Percentiles rank a stretch among this genome's conserved stretches.
These are phyloP conservation scores for Netelia inedita DNA, from an alignment of 2,888 invertebrate species.

Conservation along the genomic window DNA sequence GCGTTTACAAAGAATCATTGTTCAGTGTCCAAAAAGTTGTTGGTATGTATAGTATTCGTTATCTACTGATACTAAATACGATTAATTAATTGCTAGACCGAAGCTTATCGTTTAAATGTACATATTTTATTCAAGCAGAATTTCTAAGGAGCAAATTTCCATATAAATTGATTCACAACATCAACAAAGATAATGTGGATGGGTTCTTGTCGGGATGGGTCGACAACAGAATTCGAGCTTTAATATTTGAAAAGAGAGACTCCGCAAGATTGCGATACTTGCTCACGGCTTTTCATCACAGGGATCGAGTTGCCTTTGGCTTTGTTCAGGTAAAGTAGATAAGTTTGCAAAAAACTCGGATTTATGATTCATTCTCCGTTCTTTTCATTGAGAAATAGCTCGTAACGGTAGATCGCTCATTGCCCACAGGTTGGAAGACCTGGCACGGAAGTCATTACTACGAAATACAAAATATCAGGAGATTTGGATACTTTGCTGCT, in stretches of 20 bases:
- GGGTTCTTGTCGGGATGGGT: conserved; percentile 94
- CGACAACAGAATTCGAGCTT: conserved; percentile 96
- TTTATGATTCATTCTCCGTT: background rate
- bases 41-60: conserved; percentile 86
- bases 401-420: conserved; percentile 38
- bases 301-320: conserved; percentile 95
- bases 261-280: conserved; percentile 94
- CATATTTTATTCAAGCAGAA: conserved; percentile 86
- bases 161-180: conserved; percentile 90
- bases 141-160: conserved; percentile 96
- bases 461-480: conserved; percentile 90
- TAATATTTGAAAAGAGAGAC: conserved; percentile 93
- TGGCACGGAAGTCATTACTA: conserved; percentile 88
- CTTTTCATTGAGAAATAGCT: conserved; percentile 5
- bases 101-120: conserved; percentile 24
- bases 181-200: conserved; percentile 91
- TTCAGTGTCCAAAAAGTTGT: conserved; percentile 93
- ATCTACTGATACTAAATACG: background rate
- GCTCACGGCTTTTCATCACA: conserved; percentile 94
- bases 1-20: conserved; percentile 93
- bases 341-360: conserved; percentile 9
- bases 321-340: conserved; percentile 85
- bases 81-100: conserved; percentile 2
- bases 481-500: conserved; percentile 93
- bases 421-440: conserved; percentile 88